phyloP scores from a whole-genome alignment of 2,797 vertebrate genomes.

The Meriones psammophilus region DNA sequence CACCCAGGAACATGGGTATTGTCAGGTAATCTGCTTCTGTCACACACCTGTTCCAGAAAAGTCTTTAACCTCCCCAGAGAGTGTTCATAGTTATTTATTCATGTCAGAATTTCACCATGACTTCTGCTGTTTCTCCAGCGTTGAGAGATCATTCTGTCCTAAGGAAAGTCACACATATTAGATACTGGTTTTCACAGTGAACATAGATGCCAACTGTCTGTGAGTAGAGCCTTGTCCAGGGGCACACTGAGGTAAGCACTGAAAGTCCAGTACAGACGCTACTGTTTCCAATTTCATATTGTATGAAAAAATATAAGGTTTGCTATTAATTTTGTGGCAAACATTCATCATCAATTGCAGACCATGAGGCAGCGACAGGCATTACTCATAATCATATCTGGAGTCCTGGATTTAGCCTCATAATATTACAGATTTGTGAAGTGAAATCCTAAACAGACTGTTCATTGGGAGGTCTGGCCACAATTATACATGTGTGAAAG shows the following conservation, averaged over 20 bases:
- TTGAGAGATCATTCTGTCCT: neutral
- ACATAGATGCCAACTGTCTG: neutral
- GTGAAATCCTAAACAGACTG: neutral
- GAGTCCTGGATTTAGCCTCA: neutral
- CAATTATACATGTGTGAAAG: neutral
- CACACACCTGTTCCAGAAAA: neutral
- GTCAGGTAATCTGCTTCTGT: neutral
- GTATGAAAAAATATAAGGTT: neutral
- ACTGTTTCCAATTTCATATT: neutral
- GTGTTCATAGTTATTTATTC: neutral
- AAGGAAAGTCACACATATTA: neutral
- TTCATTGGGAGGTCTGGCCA: neutral
- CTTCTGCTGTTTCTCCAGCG: neutral
- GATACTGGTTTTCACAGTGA: neutral
- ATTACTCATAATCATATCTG: neutral
- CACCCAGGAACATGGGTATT: rapidly evolving
- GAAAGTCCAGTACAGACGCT: neutral
- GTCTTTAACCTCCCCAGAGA: neutral
- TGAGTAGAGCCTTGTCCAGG: neutral
- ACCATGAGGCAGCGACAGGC: neutral
- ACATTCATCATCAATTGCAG: neutral
- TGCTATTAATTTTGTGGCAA: neutral
- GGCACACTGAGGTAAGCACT: neutral
- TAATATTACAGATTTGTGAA: neutral
- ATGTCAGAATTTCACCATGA: neutral